Percentiles rank a stretch among this genome's conserved stretches.
Conservation (phyloP, 2,113 vertebrate species). For the Falco punctatus region DNA sequence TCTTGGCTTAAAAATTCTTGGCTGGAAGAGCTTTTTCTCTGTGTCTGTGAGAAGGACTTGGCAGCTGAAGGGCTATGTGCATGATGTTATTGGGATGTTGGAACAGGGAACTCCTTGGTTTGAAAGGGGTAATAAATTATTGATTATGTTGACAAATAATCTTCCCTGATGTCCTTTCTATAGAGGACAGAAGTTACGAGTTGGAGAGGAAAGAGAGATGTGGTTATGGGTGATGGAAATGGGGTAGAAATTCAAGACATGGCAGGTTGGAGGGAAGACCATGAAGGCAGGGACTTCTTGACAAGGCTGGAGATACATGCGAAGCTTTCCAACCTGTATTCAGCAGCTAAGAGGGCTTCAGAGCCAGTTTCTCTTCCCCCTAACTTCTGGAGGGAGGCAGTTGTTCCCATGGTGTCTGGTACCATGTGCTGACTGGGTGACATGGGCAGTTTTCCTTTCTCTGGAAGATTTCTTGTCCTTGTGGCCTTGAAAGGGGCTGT, state of each 20-base stretch:
- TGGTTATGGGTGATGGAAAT: not conserved
- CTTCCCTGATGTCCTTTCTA: constrained; percentile 1
- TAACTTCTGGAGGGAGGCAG: not conserved
- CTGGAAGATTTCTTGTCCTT: not conserved
- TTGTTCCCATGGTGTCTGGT: not conserved
- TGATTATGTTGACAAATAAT: not conserved
- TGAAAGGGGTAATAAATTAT: constrained; percentile 30
- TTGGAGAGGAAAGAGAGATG: not conserved
- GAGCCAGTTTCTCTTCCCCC: not conserved
- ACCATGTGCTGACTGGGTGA: not conserved
- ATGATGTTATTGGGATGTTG: constrained; percentile 40
- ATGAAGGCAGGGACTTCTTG: not conserved
- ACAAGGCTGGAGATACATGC: not conserved
- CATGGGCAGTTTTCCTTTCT: not conserved
- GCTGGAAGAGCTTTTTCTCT: constrained; percentile 23
- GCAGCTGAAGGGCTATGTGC: constrained; percentile 1
- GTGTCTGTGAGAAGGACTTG: constrained; percentile 3
- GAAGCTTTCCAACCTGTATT: not conserved
- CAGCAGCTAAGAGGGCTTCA: not conserved
- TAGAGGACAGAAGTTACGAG: not conserved
- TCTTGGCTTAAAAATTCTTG: constrained; percentile 50
- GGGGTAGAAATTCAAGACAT: not conserved
- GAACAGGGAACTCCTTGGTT: constrained; percentile 35
- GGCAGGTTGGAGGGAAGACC: not conserved
- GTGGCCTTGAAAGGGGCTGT: not conserved